These are phyloP conservation scores for Tetragnatha versicolor DNA, from an alignment of 1,140 invertebrate species.

Conservation along the genomic window DNA sequence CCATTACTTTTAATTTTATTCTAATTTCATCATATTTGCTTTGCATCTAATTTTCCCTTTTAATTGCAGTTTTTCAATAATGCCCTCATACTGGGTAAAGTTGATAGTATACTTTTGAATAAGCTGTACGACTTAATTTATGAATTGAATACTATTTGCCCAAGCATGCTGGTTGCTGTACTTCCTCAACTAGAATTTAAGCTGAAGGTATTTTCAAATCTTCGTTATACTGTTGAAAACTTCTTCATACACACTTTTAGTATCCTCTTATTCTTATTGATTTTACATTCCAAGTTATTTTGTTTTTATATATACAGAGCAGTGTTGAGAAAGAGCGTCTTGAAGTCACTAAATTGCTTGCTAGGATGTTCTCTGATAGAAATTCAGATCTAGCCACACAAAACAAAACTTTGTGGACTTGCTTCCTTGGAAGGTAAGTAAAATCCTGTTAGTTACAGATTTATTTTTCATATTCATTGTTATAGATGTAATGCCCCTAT, in stretches of 20 bases:
- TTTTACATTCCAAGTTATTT: too few species aligned
- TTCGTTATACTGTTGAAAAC: neutral
- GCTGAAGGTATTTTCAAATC: constrained; percentile 65
- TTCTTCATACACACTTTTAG: neutral
- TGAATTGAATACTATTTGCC: constrained; percentile 93
- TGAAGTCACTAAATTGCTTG: constrained; percentile 86
- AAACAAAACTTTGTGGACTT: constrained; percentile 83
- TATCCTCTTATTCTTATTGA: neutral
- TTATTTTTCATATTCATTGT: neutral
- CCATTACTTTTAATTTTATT: neutral
- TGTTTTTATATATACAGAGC: constrained; percentile 65
- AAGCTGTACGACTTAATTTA: constrained; percentile 92
- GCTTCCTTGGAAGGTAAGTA: constrained; percentile 75
- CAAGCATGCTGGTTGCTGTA: constrained; percentile 84
- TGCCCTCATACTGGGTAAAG: constrained; percentile 52
- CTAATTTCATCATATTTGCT: neutral
- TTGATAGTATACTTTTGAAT: constrained; percentile 16
- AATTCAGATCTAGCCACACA: constrained; percentile 87
- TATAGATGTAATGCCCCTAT: too few species aligned
- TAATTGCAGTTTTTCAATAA: constrained; percentile 56
- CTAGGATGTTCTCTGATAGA: constrained; percentile 96
- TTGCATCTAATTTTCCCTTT: neutral
- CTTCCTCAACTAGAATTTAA: constrained; percentile 91
- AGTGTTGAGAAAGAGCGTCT: constrained; percentile 85
- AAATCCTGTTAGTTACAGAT: neutral